phyloP scores from a whole-genome alignment of 2,113 vertebrate genomes.

The Macrotus californicus region DNA sequence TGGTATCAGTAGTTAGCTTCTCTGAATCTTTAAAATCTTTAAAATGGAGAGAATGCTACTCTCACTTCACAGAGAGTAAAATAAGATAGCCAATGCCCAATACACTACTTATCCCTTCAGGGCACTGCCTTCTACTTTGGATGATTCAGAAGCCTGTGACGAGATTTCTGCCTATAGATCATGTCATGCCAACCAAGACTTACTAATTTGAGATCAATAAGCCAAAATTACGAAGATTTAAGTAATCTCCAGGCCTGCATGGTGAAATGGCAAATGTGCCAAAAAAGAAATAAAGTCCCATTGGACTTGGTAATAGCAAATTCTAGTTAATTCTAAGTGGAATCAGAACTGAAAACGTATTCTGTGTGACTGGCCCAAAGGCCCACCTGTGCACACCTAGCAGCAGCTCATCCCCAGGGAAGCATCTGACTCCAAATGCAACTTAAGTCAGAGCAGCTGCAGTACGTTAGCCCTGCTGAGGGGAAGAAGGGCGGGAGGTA shows the following conservation, averaged over 20 bases:
- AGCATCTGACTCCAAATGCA: constrained; percentile 49
- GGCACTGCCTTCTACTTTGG: background rate
- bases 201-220: background rate
- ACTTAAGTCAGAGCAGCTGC: background rate
- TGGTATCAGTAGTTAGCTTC: background rate
- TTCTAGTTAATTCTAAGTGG: constrained; percentile 23
- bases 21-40: background rate
- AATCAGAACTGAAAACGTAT: constrained; percentile 37
- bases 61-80: background rate
- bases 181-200: background rate
- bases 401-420: constrained; percentile 58
- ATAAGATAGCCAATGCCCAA: background rate
- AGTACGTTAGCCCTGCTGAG: background rate
- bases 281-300: background rate
- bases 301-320: constrained; percentile 44
- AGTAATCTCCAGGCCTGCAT: background rate
- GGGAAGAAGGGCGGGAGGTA: background rate
- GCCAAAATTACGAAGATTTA: background rate
- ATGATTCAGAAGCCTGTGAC: background rate
- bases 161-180: background rate
- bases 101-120: background rate
- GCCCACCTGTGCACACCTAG: constrained; percentile 51
- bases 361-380: constrained; percentile 26
- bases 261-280: constrained; percentile 21
- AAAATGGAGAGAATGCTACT: background rate